Evolutionary conservation across 2,797 vertebrate species (phyloP).

Genomic region (Atherinosoma microstoma): DNA sequence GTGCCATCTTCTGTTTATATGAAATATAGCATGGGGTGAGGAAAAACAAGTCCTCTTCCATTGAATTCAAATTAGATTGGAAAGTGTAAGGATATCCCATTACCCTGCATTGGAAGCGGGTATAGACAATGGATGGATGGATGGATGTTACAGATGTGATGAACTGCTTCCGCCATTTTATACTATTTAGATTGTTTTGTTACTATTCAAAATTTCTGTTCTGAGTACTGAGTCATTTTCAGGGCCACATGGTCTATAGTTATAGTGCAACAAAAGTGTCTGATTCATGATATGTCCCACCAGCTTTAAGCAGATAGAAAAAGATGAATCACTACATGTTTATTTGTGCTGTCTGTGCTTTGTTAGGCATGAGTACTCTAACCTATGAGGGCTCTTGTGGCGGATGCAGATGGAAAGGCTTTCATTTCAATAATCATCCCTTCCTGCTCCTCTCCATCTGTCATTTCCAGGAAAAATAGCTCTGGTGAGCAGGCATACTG

Average conservation of each 20-base stretch:
- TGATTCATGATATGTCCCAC: constrained; percentile 10
- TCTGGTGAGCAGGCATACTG: constrained; percentile 14
- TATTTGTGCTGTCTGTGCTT: constrained; percentile 37
- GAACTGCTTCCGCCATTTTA: not conserved
- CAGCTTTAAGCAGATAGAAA: constrained; percentile 36
- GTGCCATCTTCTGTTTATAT: constrained; percentile 74
- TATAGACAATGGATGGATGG: not conserved
- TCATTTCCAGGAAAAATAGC: constrained; percentile 15
- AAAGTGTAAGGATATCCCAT: not conserved
- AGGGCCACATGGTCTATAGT: not conserved
- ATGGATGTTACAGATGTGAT: not conserved
- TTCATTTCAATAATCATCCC: constrained; percentile 62
- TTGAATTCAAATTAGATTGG: not conserved
- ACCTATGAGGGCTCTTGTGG: constrained; percentile 53
- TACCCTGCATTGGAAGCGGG: not conserved
- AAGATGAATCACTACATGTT: constrained; percentile 36
- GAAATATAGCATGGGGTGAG: constrained; percentile 2
- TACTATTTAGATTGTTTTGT: not conserved
- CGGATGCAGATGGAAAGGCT: constrained; percentile 55
- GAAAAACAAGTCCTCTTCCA: not conserved
- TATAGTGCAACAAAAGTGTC: not conserved
- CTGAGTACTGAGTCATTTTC: constrained; percentile 1
- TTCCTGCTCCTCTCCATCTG: constrained; percentile 51
- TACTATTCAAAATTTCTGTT: not conserved
- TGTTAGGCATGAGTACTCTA: constrained; percentile 21